These are phyloP conservation scores for Paramuricea clavata DNA, from an alignment of 92 coral and sea anemone species.

Conservation along the genomic window DNA sequence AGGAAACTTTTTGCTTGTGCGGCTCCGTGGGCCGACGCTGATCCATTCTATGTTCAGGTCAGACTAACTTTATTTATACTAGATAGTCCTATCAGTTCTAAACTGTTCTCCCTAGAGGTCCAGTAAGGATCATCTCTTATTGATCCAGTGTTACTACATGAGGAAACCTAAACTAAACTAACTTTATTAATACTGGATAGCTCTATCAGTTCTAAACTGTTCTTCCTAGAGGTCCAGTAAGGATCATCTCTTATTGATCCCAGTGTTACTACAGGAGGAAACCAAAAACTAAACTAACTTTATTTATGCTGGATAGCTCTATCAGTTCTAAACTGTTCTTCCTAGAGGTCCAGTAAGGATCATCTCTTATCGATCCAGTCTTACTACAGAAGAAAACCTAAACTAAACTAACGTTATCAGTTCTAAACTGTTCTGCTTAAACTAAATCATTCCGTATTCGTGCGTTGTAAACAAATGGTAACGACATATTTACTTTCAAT, in stretches of 20 bases:
- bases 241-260: too few species aligned
- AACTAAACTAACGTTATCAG: background rate
- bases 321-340: background rate
- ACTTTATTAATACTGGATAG: too few species aligned
- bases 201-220: too few species aligned
- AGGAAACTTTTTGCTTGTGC: conserved; percentile 27
- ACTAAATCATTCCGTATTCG: background rate
- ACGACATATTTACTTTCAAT: conserved; percentile 1
- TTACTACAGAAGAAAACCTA: background rate
- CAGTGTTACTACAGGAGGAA: too few species aligned
- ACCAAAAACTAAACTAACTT: background rate
- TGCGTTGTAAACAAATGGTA: background rate
- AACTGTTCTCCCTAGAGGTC: too few species aligned
- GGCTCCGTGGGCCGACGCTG: conserved; percentile 53
- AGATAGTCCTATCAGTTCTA: too few species aligned
- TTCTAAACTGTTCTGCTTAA: background rate
- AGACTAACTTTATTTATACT: background rate
- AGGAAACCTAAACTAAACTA: too few species aligned
- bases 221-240: too few species aligned
- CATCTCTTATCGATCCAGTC: background rate
- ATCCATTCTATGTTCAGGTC: conserved; percentile 44
- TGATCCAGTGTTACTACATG: too few species aligned
- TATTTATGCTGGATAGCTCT: background rate
- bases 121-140: too few species aligned
- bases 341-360: background rate